phyloP scores from a whole-genome alignment of 2,797 vertebrate genomes.

The Corythornis leucogaster region DNA sequence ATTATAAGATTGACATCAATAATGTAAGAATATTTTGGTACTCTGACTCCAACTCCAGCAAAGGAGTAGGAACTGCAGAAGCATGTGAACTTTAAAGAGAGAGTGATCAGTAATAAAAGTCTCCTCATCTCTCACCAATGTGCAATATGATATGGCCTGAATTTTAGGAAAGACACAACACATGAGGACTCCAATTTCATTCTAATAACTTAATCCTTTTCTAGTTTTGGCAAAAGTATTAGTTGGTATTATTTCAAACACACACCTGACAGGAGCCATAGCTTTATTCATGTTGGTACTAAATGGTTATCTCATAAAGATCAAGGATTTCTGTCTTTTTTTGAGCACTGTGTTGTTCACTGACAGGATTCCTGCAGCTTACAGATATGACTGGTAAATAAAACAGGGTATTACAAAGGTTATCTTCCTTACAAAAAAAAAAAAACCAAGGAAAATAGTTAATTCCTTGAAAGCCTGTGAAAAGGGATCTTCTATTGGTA shows the following conservation, averaged over 20 bases:
- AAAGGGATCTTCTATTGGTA: not conserved
- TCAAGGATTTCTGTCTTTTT: not conserved
- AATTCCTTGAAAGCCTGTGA: not conserved
- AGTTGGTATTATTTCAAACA: not conserved
- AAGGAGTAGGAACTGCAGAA: not conserved
- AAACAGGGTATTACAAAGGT: not conserved
- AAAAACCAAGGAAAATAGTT: not conserved
- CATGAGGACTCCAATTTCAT: not conserved
- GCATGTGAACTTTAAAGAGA: not conserved
- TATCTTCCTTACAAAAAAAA: not conserved
- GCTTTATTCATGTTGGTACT: not conserved
- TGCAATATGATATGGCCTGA: not conserved
- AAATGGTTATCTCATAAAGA: not conserved
- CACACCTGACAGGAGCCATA: not conserved
- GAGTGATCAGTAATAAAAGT: not conserved
- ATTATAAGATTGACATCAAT: not conserved
- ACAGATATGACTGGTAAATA: not conserved
- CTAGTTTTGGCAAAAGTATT: not conserved
- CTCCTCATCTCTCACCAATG: not conserved
- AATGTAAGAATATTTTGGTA: not conserved
- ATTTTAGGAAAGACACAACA: not conserved
- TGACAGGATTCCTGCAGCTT: constrained; percentile 1
- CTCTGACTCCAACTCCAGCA: not conserved
- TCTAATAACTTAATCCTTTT: not conserved
- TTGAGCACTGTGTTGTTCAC: not conserved